A percentile compares a stretch with the other conserved stretches of the same genome.
Conservation (phyloP, 64 coral and sea anemone genomes). For the Montipora sp. region DNA sequence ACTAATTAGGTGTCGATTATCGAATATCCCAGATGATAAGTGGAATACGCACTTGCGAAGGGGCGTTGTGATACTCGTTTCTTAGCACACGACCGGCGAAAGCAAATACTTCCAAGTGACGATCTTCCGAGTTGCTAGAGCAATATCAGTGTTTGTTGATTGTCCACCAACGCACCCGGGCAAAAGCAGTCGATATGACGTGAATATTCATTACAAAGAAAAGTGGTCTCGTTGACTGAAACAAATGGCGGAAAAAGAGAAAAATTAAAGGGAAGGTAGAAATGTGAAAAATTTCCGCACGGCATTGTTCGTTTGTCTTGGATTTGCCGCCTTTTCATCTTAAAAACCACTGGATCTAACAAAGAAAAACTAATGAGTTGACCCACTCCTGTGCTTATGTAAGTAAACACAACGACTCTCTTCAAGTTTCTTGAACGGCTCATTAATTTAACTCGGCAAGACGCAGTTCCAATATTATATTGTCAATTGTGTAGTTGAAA, state of each 20-base stretch:
- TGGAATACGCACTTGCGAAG: neutral
- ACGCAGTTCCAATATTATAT: conserved; percentile 25
- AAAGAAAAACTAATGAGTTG: conserved; percentile 2
- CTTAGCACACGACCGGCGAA: conserved; percentile 38
- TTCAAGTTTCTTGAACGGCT: neutral
- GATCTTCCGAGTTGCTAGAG: neutral
- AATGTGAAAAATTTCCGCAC: neutral
- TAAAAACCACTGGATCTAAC: neutral
- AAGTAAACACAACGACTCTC: conserved; percentile 17
- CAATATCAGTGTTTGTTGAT: conserved; percentile 59
- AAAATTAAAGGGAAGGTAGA: neutral
- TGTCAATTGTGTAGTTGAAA: neutral
- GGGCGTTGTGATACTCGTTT: conserved; percentile 12
- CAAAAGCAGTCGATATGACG: neutral
- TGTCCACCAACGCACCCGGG: neutral
- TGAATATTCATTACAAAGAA: neutral
- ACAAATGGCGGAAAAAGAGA: neutral
- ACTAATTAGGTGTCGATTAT: conserved; percentile 18
- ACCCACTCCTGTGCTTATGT: conserved; percentile 13
- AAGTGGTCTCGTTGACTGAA: neutral
- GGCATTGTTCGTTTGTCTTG: neutral
- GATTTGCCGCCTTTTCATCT: neutral
- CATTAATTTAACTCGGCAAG: conserved; percentile 37
- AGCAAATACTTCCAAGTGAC: conserved; percentile 56
- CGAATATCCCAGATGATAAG: conserved; percentile 26